Conservation (phyloP, 2,113 vertebrate species). For the Carlito syrichta region DNA sequence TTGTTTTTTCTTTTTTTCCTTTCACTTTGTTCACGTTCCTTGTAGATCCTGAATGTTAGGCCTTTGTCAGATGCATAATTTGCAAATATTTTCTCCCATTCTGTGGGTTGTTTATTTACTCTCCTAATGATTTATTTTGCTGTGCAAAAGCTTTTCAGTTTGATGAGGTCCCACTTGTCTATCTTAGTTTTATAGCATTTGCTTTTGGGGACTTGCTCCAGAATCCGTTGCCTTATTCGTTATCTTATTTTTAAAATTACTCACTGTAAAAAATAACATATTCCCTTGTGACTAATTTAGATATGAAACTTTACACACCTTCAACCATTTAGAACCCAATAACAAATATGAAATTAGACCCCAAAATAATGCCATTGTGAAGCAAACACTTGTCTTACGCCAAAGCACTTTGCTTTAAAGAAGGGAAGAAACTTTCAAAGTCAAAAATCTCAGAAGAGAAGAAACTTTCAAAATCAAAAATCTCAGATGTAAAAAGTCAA, state of each 20-base stretch:
- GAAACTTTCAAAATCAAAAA: not conserved
- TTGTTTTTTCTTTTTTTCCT: no score
- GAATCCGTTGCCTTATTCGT: no score
- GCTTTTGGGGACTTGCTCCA: no score
- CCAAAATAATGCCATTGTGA: not conserved
- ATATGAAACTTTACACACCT: not conserved
- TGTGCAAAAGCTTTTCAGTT: no score
- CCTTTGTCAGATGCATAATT: no score
- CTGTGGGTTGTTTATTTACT: no score
- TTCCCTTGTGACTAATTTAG: not conserved
- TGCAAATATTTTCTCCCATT: no score
- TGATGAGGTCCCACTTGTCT: no score
- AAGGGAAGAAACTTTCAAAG: not conserved
- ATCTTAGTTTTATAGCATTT: no score
- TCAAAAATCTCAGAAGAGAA: not conserved
- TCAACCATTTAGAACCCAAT: not conserved
- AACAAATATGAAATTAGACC: not conserved
- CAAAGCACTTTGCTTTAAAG: not conserved
- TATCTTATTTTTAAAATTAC: not conserved
- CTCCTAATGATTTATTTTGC: no score
- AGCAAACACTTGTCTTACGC: not conserved
- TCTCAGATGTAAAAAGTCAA: not conserved
- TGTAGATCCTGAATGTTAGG: no score
- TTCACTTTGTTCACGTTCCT: no score
- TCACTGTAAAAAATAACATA: not conserved